These are phyloP conservation scores for Aspidoscelis tigris DNA, from an alignment of 2,113 vertebrate species.

Conservation along the genomic window DNA sequence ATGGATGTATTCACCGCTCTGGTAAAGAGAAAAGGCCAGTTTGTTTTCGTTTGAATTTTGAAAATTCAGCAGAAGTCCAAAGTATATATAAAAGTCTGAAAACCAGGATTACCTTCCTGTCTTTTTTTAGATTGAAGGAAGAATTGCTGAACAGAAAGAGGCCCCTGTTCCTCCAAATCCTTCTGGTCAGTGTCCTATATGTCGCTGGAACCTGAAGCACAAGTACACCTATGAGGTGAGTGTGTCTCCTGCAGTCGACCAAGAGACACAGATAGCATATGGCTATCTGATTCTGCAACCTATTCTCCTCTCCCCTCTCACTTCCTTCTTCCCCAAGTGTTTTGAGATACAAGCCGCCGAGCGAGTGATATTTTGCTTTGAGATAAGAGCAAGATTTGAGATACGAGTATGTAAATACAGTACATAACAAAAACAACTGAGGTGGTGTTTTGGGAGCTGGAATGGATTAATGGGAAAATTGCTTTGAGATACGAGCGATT, in stretches of 20 bases:
- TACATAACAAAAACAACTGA: too few relatives aligned
- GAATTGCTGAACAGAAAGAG: constrained; percentile 66
- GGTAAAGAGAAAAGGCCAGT: background rate
- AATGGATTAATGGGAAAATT: too few relatives aligned
- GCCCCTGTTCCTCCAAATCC: constrained; percentile 89
- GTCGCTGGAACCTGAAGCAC: constrained; percentile 95
- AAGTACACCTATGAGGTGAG: constrained; percentile 92
- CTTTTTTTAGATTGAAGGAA: constrained; percentile 87
- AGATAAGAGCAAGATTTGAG: too few relatives aligned
- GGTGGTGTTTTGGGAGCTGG: too few relatives aligned
- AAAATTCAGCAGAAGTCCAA: background rate
- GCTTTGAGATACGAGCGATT: too few relatives aligned
- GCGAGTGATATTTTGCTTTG: too few relatives aligned
- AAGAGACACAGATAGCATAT: background rate
- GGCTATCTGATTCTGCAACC: background rate
- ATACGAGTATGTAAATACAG: too few relatives aligned
- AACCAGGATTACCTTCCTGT: background rate
- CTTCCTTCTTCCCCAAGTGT: background rate
- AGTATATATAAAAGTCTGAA: background rate
- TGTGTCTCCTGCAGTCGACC: constrained; percentile 6
- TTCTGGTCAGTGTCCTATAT: constrained; percentile 92
- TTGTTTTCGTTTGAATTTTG: background rate
- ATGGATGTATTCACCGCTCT: background rate
- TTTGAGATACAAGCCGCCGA: too few relatives aligned
- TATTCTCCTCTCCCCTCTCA: rapidly evolving